phyloP scores from a whole-genome alignment of 2,797 vertebrate species.

The Clamator glandarius region DNA sequence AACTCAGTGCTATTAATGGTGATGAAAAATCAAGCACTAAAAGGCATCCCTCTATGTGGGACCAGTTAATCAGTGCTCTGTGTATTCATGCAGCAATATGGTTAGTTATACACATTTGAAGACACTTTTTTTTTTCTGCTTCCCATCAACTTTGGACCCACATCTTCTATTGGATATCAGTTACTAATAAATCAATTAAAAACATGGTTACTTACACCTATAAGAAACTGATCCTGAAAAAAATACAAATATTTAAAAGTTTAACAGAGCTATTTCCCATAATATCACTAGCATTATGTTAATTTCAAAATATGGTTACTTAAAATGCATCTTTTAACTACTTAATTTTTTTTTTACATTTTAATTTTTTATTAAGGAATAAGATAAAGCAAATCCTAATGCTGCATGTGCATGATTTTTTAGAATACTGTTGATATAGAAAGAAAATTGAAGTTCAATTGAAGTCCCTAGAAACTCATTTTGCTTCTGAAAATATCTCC shows the following conservation, averaged over 20 bases:
- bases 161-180: background rate
- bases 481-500: background rate
- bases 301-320: background rate
- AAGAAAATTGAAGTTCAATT: background rate
- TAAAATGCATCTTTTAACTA: background rate
- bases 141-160: background rate
- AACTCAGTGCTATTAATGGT: accelerated
- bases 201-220: background rate
- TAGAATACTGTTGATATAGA: background rate
- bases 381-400: background rate
- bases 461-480: background rate
- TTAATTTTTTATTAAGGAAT: background rate
- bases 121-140: background rate
- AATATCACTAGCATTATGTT: background rate
- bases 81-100: background rate
- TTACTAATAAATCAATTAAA: background rate
- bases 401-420: too few relatives aligned
- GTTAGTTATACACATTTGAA: background rate
- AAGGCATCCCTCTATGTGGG: background rate
- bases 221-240: background rate
- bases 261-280: background rate
- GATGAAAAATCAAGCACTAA: background rate
- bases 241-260: background rate
- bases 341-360: background rate
- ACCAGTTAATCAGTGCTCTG: background rate